Percentiles rank a stretch among this genome's conserved stretches.
Evolutionary conservation across 2,888 invertebrate genomes (phyloP).

Genomic region (Sturmia bella): DNA sequence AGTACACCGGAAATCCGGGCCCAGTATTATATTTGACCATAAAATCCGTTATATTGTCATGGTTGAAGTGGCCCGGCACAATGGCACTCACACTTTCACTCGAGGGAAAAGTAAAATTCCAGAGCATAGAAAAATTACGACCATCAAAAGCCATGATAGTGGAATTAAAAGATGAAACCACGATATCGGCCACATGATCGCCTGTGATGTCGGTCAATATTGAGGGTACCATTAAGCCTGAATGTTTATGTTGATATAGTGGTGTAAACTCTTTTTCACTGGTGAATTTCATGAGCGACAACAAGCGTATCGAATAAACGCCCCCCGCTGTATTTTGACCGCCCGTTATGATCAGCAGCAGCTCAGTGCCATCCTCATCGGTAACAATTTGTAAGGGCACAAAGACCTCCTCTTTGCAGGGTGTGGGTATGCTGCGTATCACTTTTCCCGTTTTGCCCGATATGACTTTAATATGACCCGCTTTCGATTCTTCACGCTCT

Average conservation of each 20-base stretch:
- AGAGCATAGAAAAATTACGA: constrained; percentile 85
- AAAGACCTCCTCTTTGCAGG: constrained; percentile 86
- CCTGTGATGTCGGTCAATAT: constrained; percentile 88
- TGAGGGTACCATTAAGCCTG: constrained; percentile 87
- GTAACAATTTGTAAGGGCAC: constrained; percentile 87
- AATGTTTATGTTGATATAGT: constrained; percentile 84
- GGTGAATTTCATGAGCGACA: constrained; percentile 83
- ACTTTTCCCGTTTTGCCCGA: constrained; percentile 87
- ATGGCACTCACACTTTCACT: constrained; percentile 89
- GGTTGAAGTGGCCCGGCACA: constrained; percentile 89
- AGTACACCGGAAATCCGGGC: constrained; percentile 88
- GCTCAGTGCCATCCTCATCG: constrained; percentile 84
- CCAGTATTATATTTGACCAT: constrained; percentile 87
- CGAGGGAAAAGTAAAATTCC: constrained; percentile 87
- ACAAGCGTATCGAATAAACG: constrained; percentile 85
- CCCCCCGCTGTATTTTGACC: constrained; percentile 88
- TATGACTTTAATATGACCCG: constrained; percentile 86
- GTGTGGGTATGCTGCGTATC: constrained; percentile 85
- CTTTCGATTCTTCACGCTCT: constrained; percentile 82
- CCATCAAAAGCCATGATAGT: constrained; percentile 89
- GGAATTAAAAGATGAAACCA: constrained; percentile 88
- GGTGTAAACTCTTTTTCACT: constrained; percentile 83
- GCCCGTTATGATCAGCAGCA: constrained; percentile 88
- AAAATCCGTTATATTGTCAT: constrained; percentile 89
- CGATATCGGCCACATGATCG: constrained; percentile 88